Evolutionary conservation across 2,113 vertebrate genomes (phyloP), one percentile per base, ranked within the genome.

Genomic region (Scomber scombrus): DNA sequence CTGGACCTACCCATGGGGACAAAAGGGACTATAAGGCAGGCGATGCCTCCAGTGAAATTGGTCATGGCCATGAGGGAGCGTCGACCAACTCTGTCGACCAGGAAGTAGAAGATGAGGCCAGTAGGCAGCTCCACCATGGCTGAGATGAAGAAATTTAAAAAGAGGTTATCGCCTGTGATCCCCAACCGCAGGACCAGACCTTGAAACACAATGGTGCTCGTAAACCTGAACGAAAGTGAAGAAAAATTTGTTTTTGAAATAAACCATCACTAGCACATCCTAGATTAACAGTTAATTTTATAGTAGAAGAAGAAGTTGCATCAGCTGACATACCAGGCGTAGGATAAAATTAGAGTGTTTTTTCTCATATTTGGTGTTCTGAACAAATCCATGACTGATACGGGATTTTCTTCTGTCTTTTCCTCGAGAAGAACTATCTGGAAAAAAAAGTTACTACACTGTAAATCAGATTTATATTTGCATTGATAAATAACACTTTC

Each of bases 141-240:
- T 0, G 96, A 96, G 85, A 97, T 94, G 51, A 97, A 95, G 80
- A 97, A 97, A 63, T 96, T 94, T 2, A 96, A 40, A 66, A 95
- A 96, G 67, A 96, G 90, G 62, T 96, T 95, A 84, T 94, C 92
- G 16, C 95, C 94, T 0, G 91, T 74, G 16, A 96, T 95, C 12
- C 96, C 96, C 5, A 75, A 46, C 5, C 70, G 19, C 58, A 79
- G 60, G 26, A 84, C 34, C 46, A 75, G 76, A n/a, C 76, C 82
- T 40, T 75, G 62, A 64, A 80, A 85, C 54, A 75, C 82, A 43
- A 80, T 8, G 4, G 60, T 66, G 43, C 71, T 71, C 1, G 76
- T 80, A 45, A 85, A 80, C 76, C 76, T 85, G 58, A 40, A 40
- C 34, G 6, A 40, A 9, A 40, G 34, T 9, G 34, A 9, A 40